Conservation (phyloP, 2,888 invertebrate genomes). For the Aspidapion aeneum region DNA sequence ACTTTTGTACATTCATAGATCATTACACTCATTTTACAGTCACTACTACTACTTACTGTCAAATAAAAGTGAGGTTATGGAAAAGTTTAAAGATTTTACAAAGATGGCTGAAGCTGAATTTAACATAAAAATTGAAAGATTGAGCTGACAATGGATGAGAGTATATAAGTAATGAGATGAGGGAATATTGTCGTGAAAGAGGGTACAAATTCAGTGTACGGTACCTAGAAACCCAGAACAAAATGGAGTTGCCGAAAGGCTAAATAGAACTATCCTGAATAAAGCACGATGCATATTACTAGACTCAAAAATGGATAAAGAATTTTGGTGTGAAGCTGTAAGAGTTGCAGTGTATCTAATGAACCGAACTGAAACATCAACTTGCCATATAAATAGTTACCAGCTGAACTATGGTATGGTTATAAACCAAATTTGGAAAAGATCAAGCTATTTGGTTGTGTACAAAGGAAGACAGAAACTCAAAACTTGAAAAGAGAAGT, state of each 20-base stretch:
- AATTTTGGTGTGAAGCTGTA: neutral
- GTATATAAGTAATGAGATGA: slow-evolving; percentile 3
- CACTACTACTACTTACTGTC: neutral
- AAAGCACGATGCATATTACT: too few relatives aligned
- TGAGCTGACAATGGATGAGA: slow-evolving; percentile 11
- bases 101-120: slow-evolving; percentile 5
- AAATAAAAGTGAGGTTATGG: neutral
- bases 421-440: neutral
- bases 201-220: slow-evolving; percentile 12
- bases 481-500: slow-evolving; percentile 18
- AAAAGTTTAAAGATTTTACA: neutral
- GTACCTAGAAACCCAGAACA: slow-evolving; percentile 11
- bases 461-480: neutral
- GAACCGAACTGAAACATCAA: neutral
- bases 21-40: neutral
- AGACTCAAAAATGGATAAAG: neutral
- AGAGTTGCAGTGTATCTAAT: neutral
- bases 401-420: neutral
- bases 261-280: neutral
- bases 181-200: neutral
- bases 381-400: neutral
- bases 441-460: too few relatives aligned
- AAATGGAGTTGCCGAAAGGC: slow-evolving; percentile 12
- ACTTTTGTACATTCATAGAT: neutral
- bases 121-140: slow-evolving; percentile 3